These are phyloP conservation scores for Lipotes vexillifer DNA, from an alignment of 2,113 vertebrate genomes.

Conservation along the genomic window DNA sequence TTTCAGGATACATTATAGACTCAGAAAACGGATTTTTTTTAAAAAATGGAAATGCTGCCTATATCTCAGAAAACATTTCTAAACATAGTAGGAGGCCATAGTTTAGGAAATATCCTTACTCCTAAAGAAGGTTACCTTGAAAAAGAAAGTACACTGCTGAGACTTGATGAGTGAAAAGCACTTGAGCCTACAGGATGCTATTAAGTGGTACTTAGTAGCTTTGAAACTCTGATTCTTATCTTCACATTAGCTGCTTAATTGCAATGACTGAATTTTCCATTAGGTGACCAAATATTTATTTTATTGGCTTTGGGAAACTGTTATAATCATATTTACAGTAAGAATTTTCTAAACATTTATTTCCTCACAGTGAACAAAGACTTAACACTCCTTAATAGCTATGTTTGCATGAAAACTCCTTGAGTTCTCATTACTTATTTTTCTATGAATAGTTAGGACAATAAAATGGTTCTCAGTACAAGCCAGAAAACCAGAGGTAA, in stretches of 20 bases:
- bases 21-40: background rate
- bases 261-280: conserved; percentile 70
- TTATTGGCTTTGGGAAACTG: conserved; percentile 70
- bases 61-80: conserved; percentile 31
- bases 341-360: conserved; percentile 60
- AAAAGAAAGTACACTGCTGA: background rate
- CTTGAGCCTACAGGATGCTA: background rate
- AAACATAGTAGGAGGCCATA: background rate
- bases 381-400: conserved; percentile 40
- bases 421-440: conserved; percentile 16
- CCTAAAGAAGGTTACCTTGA: conserved; percentile 40
- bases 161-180: background rate
- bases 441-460: conserved; percentile 21
- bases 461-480: conserved; percentile 14
- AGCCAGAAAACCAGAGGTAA: conserved; percentile 29
- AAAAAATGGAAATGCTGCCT: background rate
- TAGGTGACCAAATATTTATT: conserved; percentile 64
- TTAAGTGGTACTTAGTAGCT: conserved; percentile 49
- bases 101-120: conserved; percentile 24
- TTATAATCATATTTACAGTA: conserved; percentile 66
- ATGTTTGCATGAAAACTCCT: background rate
- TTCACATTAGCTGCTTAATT: conserved; percentile 68
- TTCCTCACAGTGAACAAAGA: conserved; percentile 27
- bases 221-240: conserved; percentile 49
- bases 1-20: background rate